Base-by-base conservation (phyloP, 2,113 vertebrate genomes). In the Ctenodactylus gundi region DNA sequence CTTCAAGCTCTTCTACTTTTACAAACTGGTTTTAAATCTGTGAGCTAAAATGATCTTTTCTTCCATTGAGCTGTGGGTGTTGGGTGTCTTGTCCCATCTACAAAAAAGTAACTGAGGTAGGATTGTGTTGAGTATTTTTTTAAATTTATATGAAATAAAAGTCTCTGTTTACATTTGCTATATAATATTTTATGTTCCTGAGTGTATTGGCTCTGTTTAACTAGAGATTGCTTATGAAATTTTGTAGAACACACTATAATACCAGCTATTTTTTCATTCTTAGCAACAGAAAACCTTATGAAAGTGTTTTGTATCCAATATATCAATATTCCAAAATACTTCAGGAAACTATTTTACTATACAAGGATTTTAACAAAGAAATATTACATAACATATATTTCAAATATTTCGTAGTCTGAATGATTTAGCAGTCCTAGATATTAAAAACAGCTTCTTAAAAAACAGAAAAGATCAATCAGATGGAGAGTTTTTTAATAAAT, bases 351-450 rank as follows among this genome's bases (percentile, higher is more conserved):
- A 85, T 0, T 15, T 1, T 3, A 67, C 17, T 4, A 2, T 29
- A 6, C 6, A 62, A 36, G 9, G 85, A 84, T 76, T 88, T 68
- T 62, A 44, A 4, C 88, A 41, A 72, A 94, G 14, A 94, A 95
- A 55, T 2, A 55, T n/a, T 72, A 0, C 6, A 17, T 88, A 17
- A 81, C 14, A 2, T 31, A 1, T 85, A 3, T 46, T 65, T 76
- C 1, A 44, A 62, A 81, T 51, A 70, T 67, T 88, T 77, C 1
- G 5, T 18, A 64, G 14, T 67, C 75, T 49, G 8, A 0, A 4
- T 1, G 0, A 55, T 31, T 55, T 85, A 39, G 57, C 57, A 77
- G 49, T 2, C 57, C 21, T 64, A 70, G 55, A 20, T 64, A 8
- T 41, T 53, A 1, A 20, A 41, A 58, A 11, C 46, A 6, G 14